These are phyloP conservation scores for Coleophora deauratella DNA, from an alignment of 2,888 invertebrate species.

Conservation along the genomic window DNA sequence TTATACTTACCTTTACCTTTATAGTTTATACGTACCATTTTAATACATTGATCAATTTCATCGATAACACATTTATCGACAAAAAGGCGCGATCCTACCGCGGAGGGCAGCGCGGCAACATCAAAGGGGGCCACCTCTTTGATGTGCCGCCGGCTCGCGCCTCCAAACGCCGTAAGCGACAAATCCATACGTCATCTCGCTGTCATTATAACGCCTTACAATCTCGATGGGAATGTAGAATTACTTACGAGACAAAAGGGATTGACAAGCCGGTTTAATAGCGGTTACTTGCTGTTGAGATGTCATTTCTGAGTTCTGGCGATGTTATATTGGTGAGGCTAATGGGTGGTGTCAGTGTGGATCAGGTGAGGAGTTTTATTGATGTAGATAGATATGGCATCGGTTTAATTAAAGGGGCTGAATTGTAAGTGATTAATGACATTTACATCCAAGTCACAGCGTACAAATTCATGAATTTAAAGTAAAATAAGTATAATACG, in stretches of 20 bases:
- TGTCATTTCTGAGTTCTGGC: too few relatives aligned
- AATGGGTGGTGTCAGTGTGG: too few relatives aligned
- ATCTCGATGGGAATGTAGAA: constrained; percentile 67
- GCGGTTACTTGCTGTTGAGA: constrained; percentile 38
- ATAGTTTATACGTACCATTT: too few relatives aligned
- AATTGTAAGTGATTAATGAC: too few relatives aligned
- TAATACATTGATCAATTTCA: constrained; percentile 11
- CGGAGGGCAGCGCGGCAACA: constrained; percentile 63
- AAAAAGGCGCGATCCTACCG: constrained; percentile 35
- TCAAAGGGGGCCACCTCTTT: constrained; percentile 74
- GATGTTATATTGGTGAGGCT: too few relatives aligned
- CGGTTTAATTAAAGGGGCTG: too few relatives aligned
- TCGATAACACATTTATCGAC: constrained; percentile 28
- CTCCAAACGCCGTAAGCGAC: constrained; percentile 73
- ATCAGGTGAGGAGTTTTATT: too few relatives aligned
- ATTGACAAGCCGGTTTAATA: constrained; percentile 67
- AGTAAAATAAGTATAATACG: too few relatives aligned
- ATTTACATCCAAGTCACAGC: too few relatives aligned
- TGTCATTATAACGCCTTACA: constrained; percentile 74
- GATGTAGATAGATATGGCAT: too few relatives aligned
- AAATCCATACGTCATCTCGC: constrained; percentile 73
- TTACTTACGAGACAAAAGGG: constrained; percentile 72
- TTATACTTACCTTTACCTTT: too few relatives aligned
- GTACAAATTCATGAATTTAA: too few relatives aligned
- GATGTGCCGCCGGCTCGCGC: constrained; percentile 72